Conservation (phyloP, 23 tunicate species). For the Phallusia fumigata region DNA sequence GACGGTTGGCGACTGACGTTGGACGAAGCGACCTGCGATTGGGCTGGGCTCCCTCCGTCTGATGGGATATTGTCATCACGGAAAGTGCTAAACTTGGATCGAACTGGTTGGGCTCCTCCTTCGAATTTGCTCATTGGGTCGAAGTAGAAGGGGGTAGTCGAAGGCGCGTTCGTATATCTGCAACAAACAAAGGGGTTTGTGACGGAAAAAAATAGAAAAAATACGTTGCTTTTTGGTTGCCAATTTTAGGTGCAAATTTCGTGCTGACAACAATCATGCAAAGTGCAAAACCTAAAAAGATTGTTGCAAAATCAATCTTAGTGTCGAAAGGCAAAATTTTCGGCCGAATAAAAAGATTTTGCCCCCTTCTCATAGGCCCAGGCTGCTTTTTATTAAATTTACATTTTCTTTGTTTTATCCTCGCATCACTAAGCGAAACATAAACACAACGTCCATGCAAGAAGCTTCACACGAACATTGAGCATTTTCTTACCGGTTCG, state of each 20-base stretch:
- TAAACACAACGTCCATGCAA: background rate
- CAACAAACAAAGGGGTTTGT: background rate
- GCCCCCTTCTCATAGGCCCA: no score
- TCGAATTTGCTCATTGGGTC: constrained; percentile 79
- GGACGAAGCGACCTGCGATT: constrained; percentile 41
- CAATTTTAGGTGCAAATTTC: no score
- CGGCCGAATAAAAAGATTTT: no score
- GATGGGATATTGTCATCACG: constrained; percentile 31
- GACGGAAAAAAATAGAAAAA: no score
- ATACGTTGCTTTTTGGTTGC: no score
- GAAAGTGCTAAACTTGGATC: constrained; percentile 18
- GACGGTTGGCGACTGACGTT: constrained; percentile 22
- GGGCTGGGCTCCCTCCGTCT: constrained; percentile 35
- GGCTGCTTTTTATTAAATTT: no score
- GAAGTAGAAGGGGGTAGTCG: constrained; percentile 67
- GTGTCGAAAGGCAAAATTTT: no score
- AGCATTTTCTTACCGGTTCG: background rate
- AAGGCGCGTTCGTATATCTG: constrained; percentile 38
- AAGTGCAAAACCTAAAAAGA: no score
- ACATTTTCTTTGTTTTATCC: no score
- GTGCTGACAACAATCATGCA: no score
- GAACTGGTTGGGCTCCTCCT: background rate
- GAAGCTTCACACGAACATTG: background rate
- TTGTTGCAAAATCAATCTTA: no score
- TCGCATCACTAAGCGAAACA: no score